Evolutionary conservation across 2,113 vertebrate species (phyloP), one percentile per base, ranked within the genome.

Genomic region (Rostratula benghalensis): DNA sequence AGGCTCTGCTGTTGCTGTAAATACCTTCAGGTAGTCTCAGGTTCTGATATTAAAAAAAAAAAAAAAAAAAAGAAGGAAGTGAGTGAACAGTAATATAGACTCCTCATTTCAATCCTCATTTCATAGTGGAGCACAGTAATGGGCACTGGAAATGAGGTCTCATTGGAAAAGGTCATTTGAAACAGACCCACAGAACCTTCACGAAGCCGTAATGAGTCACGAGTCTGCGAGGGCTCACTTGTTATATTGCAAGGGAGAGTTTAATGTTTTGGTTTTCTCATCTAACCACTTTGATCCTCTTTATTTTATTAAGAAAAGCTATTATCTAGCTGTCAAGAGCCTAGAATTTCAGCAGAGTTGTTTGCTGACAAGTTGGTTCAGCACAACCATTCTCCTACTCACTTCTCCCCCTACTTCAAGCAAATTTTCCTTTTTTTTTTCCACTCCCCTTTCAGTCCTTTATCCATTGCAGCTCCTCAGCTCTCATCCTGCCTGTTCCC

Each of bases 271-370:
- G 91, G 97, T 94, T 95, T 94, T 81, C 91, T 95, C 79, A 89
- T 95, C 81, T 71, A 92, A 94, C 89, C 75, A 80, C 80, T 93
- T 90, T 94, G 85, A 92, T 84, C 91, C 89, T 95, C 84, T 89
- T 97, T 96, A 95, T 97, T 95, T 95, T 89, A 93, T 97, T 93
- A 94, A 95, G 94, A 95, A 95, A 91, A 96, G 89, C 93, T 93
- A 77, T 97, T 97, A 95, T 94, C 97, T 94, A 84, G 24, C 92
- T 96, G 91, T 93, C 88, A 95, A 83, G 89, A 91, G 88, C 79
- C 90, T 94, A 64, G 89, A 79, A 83, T 95, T 93, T 85, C 57
- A 59, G 51, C 31, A 30, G 67, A 83, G 87, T 80, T 83, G 83
- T 95, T 94, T 93, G 54, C 92, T 89, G 96, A 95, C 92, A 86